Conservation (phyloP, 2,888 invertebrate species). For the Digitonthophagus gazella region DNA sequence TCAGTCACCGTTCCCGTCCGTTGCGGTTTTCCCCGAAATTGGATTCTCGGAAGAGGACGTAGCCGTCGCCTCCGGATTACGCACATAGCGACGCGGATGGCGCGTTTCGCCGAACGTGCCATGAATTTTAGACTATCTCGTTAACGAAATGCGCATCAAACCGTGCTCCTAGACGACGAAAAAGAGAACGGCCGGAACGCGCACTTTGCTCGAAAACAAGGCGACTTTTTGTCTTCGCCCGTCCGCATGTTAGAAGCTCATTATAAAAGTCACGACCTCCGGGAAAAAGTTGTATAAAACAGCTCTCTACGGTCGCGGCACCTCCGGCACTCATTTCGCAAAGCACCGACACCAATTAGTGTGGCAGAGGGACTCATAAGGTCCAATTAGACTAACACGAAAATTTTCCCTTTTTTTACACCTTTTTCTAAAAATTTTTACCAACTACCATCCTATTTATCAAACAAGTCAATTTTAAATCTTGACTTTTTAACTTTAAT, state of each 20-base stretch:
- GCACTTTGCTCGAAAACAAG: background rate
- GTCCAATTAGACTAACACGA: conserved; percentile 5
- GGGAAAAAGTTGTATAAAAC: conserved; percentile 3
- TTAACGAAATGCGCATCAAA: background rate
- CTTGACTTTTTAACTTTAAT: no score
- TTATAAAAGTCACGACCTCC: background rate
- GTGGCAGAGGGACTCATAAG: background rate
- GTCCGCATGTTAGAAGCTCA: background rate
- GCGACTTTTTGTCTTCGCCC: background rate
- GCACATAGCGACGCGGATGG: background rate
- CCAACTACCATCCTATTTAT: background rate
- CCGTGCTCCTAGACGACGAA: background rate
- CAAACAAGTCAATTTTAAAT: no score
- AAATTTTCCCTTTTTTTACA: background rate
- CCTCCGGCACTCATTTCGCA: background rate
- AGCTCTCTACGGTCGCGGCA: background rate
- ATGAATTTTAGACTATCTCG: background rate
- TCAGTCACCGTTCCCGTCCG: background rate
- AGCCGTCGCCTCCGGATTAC: background rate
- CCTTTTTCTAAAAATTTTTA: background rate
- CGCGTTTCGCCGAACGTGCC: background rate
- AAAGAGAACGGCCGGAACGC: background rate
- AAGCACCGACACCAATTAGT: conserved; percentile 8
- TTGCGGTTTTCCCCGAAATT: background rate
- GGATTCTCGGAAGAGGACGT: background rate